Conservation (phyloP, 2,797 vertebrate genomes). For the Carcharodon carcharias region DNA sequence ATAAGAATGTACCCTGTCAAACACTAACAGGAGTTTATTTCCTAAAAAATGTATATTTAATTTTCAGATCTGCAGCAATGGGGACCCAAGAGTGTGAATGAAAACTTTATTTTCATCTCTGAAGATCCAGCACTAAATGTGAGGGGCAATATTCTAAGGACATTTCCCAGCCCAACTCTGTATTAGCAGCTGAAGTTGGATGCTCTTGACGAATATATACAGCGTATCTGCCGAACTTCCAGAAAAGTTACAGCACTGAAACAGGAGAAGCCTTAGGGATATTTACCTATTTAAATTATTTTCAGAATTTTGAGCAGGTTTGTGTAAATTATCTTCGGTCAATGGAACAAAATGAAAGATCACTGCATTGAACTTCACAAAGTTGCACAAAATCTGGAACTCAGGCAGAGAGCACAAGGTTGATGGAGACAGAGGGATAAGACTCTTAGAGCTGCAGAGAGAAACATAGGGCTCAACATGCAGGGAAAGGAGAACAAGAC, state of each 20-base stretch:
- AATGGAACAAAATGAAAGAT: not conserved
- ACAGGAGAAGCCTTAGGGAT: not conserved
- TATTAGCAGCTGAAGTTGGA: not conserved
- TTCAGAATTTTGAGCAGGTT: not conserved
- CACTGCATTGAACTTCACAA: not conserved
- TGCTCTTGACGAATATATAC: not conserved
- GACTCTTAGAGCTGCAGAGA: not conserved
- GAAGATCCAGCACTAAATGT: not conserved
- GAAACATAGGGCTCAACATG: not conserved
- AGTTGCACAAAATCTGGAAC: too few species aligned
- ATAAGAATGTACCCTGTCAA: not conserved
- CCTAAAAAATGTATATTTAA: not conserved
- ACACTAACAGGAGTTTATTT: not conserved
- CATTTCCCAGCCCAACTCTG: not conserved
- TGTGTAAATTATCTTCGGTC: not conserved
- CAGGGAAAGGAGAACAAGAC: not conserved
- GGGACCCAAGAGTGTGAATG: not conserved
- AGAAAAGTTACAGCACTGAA: not conserved
- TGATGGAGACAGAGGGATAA: too few species aligned
- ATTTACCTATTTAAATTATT: not conserved
- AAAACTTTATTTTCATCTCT: not conserved
- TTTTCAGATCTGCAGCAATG: not conserved
- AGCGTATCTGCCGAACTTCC: not conserved
- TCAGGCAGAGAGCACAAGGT: too few species aligned
- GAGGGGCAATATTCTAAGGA: not conserved